Evolutionary conservation across 2,113 vertebrate species (phyloP).

Genomic region (Strix aluco): DNA sequence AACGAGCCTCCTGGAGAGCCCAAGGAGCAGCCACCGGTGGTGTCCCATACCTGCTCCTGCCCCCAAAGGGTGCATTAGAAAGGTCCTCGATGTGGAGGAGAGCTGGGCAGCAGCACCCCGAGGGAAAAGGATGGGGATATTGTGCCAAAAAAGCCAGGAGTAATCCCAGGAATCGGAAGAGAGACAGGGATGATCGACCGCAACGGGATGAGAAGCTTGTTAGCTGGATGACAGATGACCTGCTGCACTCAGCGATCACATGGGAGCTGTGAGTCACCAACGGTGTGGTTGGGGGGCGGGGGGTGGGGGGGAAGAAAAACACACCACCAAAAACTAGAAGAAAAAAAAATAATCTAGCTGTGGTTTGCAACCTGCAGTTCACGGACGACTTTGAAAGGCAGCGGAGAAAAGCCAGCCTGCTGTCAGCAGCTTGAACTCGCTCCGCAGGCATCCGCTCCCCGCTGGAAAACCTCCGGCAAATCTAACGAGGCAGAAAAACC

Average conservation of each 20-base stretch:
- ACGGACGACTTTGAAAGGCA: not conserved
- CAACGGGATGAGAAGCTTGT: not conserved
- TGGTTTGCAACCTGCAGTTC: not conserved
- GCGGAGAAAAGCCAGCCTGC: not conserved
- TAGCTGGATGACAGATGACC: not conserved
- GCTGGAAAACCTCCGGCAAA: not conserved
- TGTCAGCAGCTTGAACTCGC: not conserved
- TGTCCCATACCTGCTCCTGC: not conserved
- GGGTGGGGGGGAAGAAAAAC: too few species aligned
- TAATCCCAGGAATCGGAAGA: not conserved
- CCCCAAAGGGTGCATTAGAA: not conserved
- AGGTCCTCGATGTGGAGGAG: not conserved
- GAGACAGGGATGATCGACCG: rapidly evolving
- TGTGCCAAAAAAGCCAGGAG: not conserved
- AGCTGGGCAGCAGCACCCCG: not conserved
- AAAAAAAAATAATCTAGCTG: not conserved
- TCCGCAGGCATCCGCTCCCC: not conserved
- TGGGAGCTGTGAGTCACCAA: not conserved
- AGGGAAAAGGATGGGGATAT: not conserved
- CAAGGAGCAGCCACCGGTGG: rapidly evolving
- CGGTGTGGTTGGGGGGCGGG: not conserved
- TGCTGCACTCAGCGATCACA: not conserved
- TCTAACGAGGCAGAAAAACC: rapidly evolving
- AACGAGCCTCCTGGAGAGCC: not conserved
- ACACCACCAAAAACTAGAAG: not conserved